Evolutionary conservation across 2,888 invertebrate species (phyloP).

Genomic region (Aspidapion aeneum): DNA sequence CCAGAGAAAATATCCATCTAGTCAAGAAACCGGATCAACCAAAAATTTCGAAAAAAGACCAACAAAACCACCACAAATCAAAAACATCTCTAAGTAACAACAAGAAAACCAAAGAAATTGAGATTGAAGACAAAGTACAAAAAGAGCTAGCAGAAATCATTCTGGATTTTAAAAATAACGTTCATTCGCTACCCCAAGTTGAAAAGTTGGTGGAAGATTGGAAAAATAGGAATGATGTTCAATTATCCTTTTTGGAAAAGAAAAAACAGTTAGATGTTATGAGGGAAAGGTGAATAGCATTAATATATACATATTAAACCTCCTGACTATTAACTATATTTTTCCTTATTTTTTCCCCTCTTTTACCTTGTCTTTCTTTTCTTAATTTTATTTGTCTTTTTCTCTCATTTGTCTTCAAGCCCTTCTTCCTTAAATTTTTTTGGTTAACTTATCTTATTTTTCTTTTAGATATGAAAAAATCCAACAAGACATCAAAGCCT

Average conservation of each 20-base stretch:
- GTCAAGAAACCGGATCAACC: not conserved
- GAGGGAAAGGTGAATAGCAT: constrained; percentile 49
- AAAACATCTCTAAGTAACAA: not conserved
- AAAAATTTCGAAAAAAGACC: not conserved
- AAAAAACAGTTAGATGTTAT: constrained; percentile 77
- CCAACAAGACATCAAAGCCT: constrained; percentile 71
- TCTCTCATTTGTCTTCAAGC: no score
- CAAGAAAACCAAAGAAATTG: constrained; percentile 15
- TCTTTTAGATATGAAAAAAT: constrained; percentile 76
- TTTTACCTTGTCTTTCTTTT: no score
- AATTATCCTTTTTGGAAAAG: constrained; percentile 80
- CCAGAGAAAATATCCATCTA: constrained; percentile 4
- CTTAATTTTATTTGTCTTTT: no score
- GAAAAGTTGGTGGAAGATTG: constrained; percentile 83
- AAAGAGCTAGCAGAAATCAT: constrained; percentile 84
- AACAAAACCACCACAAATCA: not conserved
- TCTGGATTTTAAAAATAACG: constrained; percentile 86
- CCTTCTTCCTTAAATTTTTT: no score
- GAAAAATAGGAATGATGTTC: constrained; percentile 83
- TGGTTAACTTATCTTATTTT: no score
- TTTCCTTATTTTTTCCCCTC: no score
- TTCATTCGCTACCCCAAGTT: constrained; percentile 79
- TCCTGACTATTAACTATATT: no score
- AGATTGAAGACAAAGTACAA: constrained; percentile 56
- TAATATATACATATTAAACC: no score